Base-by-base conservation (phyloP, 2,888 invertebrate species). In the Epirrhoe tristata region DNA sequence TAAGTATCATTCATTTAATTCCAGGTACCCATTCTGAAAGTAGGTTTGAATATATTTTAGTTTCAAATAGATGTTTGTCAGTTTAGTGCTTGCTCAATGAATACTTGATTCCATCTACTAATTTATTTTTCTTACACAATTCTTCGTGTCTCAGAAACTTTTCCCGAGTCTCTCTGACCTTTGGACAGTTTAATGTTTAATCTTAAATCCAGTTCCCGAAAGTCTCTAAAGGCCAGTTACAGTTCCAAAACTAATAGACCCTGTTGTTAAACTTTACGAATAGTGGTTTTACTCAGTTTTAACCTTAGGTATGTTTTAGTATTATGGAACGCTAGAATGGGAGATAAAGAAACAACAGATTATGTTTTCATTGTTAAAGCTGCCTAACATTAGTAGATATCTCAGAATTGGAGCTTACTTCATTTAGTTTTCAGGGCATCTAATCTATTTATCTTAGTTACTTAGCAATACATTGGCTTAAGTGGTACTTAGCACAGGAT, bases 211-310 rank as follows among this genome's bases (percentile, higher is more conserved):
- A 34, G 51, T 48, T 61, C 16, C 51, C 32, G 36, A 56, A 62
- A 58, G 62, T 68, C 66, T 68, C 66, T 57, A 63, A 70, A 63
- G 66, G 66, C 59, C 67, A 66, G 57, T 72, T 60, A 66, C 57
- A 68, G 72, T 70, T 67, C 63, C 55, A 58, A 65, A 68, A 64
- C 64, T 56, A 62, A 58, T 63, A 61, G 63, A 54, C 43, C 36
- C 48, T 56, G 61, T 61, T 61, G 57, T 66, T 57, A 61, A 58
- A 66, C 56, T 66, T 61, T 61, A 66, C 66, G 60, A 66, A 61
- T 61, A 59, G 61, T 57, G 57, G 57, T 61, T 60, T 43, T 65
- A 58, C 58, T 58, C 50, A 48, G 59, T 65, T 56, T 65, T 56
- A 57, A 57, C 66, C 51, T 51, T 51, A n/a, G n/a, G n/a, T n/a